Evolutionary conservation across 1,140 invertebrate species (phyloP), one percentile per base, ranked within the genome.

Genomic region (Neotoxoptera formosana): DNA sequence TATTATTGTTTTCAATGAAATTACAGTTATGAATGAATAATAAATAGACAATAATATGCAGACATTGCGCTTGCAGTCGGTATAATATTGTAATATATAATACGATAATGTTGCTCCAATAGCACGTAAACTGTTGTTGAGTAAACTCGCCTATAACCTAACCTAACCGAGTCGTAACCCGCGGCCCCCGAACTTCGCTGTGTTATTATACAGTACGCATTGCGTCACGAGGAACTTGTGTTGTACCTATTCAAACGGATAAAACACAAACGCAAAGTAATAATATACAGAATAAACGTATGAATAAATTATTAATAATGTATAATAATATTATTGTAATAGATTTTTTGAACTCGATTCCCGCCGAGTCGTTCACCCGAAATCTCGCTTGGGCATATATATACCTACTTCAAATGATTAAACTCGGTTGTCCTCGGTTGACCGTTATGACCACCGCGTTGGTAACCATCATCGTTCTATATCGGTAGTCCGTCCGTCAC

Each of bases 1-100:
- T 84, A 84, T 45, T 76, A 84, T 25, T 41, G 83, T 84, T 84
- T 84, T 84, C 36, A 84, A 30, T 84, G 36, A 41, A 45, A 84
- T 84, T 84, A 84, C 41, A 84, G 36, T 84, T 41, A 84, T 45
- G 41, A 84, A 84, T 84, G 76, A 83, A 84, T 41, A 83, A 84
- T 41, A 84, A 84, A 83, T 83, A 83, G 21, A 36, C 34, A 83
- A 34, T 36, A 83, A 34, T 36, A 83, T 36, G 4, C 20, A 36
- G 34, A 36, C 21, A 36, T 83, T 83, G 34, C 21, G n/a, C 7
- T 81, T 34, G 21, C 7, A 81, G n/a, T 83, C 7, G 34, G 76
- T 83, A 83, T 36, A 36, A 76, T 76, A 76, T 20, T 34, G 21
- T 23, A 53, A 53, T 53, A 53, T 53, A 53, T 53, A 53, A 53